Evolutionary conservation across 92 coral and sea anemone genomes (phyloP).

Genomic region (Parazoanthus darwini): DNA sequence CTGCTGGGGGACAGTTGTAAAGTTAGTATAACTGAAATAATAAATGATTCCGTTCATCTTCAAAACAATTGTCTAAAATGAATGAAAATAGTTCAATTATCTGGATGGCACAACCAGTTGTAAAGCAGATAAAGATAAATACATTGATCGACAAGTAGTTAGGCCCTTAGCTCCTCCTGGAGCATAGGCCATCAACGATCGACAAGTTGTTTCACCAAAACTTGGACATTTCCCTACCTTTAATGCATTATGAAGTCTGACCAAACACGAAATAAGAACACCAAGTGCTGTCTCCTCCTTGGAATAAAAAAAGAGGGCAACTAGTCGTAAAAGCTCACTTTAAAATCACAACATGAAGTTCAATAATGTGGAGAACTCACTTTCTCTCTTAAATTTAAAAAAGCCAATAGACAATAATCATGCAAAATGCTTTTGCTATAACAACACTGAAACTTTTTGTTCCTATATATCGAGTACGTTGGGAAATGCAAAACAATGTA

Average conservation of each 20-base stretch:
- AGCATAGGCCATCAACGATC: no score
- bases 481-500: no score
- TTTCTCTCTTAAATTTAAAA: background rate
- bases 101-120: background rate
- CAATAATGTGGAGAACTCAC: background rate
- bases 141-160: no score
- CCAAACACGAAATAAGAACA: conserved; percentile 87
- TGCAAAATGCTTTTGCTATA: background rate
- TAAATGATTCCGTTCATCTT: background rate
- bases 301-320: background rate
- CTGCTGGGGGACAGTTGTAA: background rate
- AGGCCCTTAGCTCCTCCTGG: no score
- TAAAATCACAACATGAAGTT: background rate
- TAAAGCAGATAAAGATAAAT: background rate
- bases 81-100: background rate
- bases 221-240: conserved; percentile 40
- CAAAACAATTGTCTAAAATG: no score
- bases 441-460: background rate
- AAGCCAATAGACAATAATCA: background rate
- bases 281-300: conserved; percentile 87
- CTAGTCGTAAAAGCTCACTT: background rate
- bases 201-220: no score
- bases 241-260: conserved; percentile 62
- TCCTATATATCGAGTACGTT: background rate
- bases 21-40: background rate